Evolutionary conservation across 2,888 invertebrate species (phyloP), one percentile per base, ranked within the genome.

Genomic region (Cantharis lateralis): DNA sequence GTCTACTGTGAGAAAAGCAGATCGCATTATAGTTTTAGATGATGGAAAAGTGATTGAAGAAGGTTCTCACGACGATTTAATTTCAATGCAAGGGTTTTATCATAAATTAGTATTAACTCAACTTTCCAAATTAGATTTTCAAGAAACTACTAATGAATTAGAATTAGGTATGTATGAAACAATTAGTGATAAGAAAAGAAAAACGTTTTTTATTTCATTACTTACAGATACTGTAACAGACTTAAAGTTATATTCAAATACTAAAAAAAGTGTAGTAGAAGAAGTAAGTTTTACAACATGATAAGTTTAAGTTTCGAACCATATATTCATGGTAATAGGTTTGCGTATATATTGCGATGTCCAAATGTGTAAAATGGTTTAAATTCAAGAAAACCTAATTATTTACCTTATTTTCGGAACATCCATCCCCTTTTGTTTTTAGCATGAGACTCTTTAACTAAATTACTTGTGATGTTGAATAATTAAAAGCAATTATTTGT

Each of bases 1-100:
- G 68, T 95, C 95, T 75, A 96, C 96, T 0, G 93, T 96, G 70
- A 92, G 95, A 80, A 95, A 95, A 84, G 95, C 95, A 0, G 95
- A 96, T 89, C 83, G 90, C 72, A 95, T 95, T 82, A 93, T 93
- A 85, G 95, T 95, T 9, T 88, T 95, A 62, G 91, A 91, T 83
- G 90, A 91, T 73, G 96, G 95, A 13, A 88, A 87, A 75, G 91
- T 95, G 15, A 92, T 90, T 1, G 95, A 95, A 84, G 89, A 89
- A 77, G 95, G 95, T 74, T 93, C 91, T 0, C 95, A 95, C 85
- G 84, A 89, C 0, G 90, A 95, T 82, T 90, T 96, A 0, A 87
- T 95, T 28, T 28, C 11, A 28, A 28, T 76, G 88, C 89, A 28
- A 88, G 88, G 32, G 13, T 11, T 13, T 32, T 32, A 32, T 32